These are phyloP conservation scores for Sebastes taczanowskii DNA, from an alignment of 2,797 vertebrate species.

Conservation along the genomic window DNA sequence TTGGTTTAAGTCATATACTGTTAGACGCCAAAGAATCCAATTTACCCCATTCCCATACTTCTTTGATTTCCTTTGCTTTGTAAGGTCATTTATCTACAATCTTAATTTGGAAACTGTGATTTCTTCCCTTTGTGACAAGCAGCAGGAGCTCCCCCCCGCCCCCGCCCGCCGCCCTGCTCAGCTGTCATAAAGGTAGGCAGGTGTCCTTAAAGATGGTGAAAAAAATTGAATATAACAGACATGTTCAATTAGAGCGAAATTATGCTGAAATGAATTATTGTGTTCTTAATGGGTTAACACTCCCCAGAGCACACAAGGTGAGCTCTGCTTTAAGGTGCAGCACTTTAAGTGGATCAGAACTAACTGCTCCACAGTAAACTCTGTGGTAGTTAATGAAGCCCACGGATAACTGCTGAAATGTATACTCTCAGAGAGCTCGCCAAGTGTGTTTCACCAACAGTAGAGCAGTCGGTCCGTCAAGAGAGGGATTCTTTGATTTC, in stretches of 20 bases:
- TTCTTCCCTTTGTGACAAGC: constrained; percentile 77
- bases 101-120: constrained; percentile 85
- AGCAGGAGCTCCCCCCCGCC: constrained; percentile 45
- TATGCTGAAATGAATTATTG: constrained; percentile 72
- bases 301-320: constrained; percentile 69
- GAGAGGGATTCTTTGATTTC: constrained; percentile 23
- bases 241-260: constrained; percentile 77
- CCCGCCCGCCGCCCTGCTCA: background rate
- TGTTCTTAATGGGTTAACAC: constrained; percentile 73
- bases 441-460: background rate
- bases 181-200: constrained; percentile 73
- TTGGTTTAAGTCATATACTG: constrained; percentile 86
- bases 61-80: constrained; percentile 83
- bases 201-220: constrained; percentile 70
- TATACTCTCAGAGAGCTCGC: background rate
- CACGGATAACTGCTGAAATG: constrained; percentile 29
- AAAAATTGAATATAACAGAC: constrained; percentile 58
- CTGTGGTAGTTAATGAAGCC: constrained; percentile 48
- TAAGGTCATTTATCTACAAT: constrained; percentile 84
- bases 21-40: constrained; percentile 83
- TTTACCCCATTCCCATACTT: constrained; percentile 83
- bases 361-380: constrained; percentile 31
- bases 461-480: constrained; percentile 2
- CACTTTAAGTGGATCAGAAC: constrained; percentile 62
- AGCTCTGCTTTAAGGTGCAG: constrained; percentile 53